Base-by-base conservation (phyloP, 2,797 vertebrate species). In the Pangasius larnaudii region DNA sequence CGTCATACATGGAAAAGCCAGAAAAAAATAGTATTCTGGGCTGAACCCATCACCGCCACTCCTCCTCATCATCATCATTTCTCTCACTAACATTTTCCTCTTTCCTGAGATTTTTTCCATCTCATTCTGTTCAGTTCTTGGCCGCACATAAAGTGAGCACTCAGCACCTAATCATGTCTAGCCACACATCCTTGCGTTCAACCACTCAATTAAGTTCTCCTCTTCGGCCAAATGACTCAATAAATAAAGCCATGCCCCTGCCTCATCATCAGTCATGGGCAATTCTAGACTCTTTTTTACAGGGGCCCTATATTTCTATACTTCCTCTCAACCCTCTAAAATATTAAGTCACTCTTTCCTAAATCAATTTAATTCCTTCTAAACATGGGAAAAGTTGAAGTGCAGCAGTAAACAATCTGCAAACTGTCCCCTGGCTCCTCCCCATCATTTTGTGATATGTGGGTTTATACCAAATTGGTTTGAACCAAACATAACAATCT, bases 21-120 rank as follows among this genome's bases (percentile, higher is more conserved):
- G 94, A 93, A 95, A 95, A 94, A 91, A 91, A 94, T 90, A 93
- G 93, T 94, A 95, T 95, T 96, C 95, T 95, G 90, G 93, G 90
- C 79, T 46, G 87, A 91, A 93, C 93, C 93, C 88, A 85, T 89
- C 89, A 93, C 88, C 93, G 88, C 90, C 91, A 91, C 56, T 84
- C 69, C 77, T 72, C 63, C 90, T 85, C 85, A 53, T 85, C 74
- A 39, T 39, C 79, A 42, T 81, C 36, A 84, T 84, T 83, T 67
- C 59, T 53, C 49, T 86, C 86, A 24, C 84, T 58, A 53, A 30
- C 72, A 58, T 80, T 88, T 75, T 89, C 82, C 33, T 14, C 58
- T 83, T 42, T 27, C 67, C 71, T 84, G 49, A 88, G 84, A 92
- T 90, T 89, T 89, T 91, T 95, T 91, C 90, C 84, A 90, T 88